phyloP scores from a whole-genome alignment of 2,797 vertebrate species.

The Poecilia picta region DNA sequence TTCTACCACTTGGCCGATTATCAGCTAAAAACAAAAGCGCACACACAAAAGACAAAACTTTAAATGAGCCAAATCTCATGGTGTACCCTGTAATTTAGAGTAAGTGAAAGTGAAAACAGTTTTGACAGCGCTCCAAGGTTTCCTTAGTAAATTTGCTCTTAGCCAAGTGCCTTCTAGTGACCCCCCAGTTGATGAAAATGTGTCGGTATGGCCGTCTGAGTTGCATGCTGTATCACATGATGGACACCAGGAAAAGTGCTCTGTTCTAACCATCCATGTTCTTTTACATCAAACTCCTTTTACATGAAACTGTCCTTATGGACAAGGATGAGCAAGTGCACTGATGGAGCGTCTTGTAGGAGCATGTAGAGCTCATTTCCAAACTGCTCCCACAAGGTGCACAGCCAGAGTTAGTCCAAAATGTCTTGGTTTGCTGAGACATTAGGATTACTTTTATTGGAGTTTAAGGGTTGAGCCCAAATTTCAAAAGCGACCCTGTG shows the following conservation, averaged over 20 bases:
- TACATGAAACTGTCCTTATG: not conserved
- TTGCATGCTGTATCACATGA: not conserved
- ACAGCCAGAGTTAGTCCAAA: not conserved
- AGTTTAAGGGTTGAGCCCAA: not conserved
- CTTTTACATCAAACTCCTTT: not conserved
- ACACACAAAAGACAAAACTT: conserved; percentile 35
- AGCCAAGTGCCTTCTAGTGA: not conserved
- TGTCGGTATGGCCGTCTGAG: not conserved
- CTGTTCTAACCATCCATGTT: not conserved
- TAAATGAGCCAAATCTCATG: not conserved
- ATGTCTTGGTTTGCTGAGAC: not conserved
- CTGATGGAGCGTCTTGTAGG: not conserved
- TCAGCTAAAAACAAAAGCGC: conserved; percentile 83
- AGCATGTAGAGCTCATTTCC: not conserved
- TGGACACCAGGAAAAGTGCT: not conserved
- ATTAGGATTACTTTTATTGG: not conserved
- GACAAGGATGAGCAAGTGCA: not conserved
- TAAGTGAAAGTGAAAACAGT: not conserved
- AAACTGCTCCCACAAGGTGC: not conserved
- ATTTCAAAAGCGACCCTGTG: not conserved
- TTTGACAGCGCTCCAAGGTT: not conserved
- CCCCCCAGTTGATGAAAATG: not conserved
- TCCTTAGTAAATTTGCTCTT: not conserved
- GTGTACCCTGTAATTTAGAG: not conserved
- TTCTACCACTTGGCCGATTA: conserved; percentile 90